Conservation (phyloP, 2,888 invertebrate species). For the Synanthedon formicaeformis region DNA sequence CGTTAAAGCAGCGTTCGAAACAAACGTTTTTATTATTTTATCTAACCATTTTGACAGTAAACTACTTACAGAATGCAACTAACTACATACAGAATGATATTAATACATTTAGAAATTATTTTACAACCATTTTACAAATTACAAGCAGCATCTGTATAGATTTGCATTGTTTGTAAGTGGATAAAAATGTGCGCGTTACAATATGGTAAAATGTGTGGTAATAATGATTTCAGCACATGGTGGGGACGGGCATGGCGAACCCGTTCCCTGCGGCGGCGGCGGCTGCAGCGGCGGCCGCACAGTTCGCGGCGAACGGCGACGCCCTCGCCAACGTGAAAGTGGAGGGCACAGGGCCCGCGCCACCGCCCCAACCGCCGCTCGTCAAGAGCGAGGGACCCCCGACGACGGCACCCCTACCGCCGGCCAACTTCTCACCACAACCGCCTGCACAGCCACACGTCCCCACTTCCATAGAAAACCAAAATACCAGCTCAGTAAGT, state of each 20-base stretch:
- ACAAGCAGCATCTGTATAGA: no score
- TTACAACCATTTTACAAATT: no score
- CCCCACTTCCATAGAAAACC: conserved; percentile 73
- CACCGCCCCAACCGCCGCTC: conserved; percentile 51
- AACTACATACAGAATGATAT: no score
- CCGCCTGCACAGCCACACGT: conserved; percentile 48
- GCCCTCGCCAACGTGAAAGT: conserved; percentile 66
- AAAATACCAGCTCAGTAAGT: conserved; percentile 56
- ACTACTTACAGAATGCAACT: no score
- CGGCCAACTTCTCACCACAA: conserved; percentile 60
- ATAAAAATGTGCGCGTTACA: not conserved
- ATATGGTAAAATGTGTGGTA: not conserved
- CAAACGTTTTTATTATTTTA: no score
- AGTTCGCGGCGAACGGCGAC: conserved; percentile 68
- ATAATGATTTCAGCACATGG: conserved; percentile 84
- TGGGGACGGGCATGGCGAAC: conserved; percentile 89
- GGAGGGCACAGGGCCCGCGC: conserved; percentile 48
- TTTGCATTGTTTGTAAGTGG: no score
- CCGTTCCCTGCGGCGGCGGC: conserved; percentile 77
- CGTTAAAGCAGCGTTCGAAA: no score
- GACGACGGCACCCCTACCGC: conserved; percentile 52
- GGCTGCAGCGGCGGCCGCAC: conserved; percentile 73
- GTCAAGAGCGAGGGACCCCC: conserved; percentile 68
- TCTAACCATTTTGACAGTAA: no score
- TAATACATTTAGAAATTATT: no score